Conservation (phyloP, 1,140 invertebrate species). For the Ectropis grisescens region DNA sequence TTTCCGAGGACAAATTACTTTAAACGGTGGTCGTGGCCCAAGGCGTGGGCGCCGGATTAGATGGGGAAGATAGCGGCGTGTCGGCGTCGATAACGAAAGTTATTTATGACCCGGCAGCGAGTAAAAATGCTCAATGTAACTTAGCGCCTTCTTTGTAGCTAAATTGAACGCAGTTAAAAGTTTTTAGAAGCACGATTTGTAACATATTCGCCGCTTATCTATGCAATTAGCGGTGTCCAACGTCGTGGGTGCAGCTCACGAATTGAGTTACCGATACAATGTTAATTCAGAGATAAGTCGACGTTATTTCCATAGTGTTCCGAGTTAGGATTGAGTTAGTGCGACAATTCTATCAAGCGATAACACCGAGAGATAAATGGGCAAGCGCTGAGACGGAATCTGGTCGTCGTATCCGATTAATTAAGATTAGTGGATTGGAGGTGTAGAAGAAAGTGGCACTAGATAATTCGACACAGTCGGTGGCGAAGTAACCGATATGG, state of each 20-base stretch:
- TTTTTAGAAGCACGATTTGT: no score
- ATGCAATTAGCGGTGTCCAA: no score
- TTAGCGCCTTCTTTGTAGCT: slow-evolving; percentile 2
- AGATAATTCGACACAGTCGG: slow-evolving; percentile 14
- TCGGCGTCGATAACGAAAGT: slow-evolving; percentile 25
- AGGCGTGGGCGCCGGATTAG: slow-evolving; percentile 16
- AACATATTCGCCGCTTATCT: no score
- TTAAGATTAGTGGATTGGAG: neutral
- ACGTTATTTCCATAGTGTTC: no score
- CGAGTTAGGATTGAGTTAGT: no score
- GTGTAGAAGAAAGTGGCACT: neutral
- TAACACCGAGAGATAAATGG: no score
- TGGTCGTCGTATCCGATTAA: slow-evolving; percentile 2
- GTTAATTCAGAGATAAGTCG: no score
- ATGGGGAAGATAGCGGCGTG: slow-evolving; percentile 21
- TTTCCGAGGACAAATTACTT: slow-evolving; percentile 21
- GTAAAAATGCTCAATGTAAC: slow-evolving; percentile 11
- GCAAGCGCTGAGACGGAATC: neutral
- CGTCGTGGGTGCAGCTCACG: no score
- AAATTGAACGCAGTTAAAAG: no score
- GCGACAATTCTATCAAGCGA: no score
- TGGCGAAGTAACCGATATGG: slow-evolving; percentile 26
- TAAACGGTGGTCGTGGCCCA: slow-evolving; percentile 16
- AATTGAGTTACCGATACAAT: no score
- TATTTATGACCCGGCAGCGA: slow-evolving; percentile 14